Evolutionary conservation across 1,140 invertebrate species (phyloP), one percentile per base, ranked within the genome.

Genomic region (Drosophila tsacasi): DNA sequence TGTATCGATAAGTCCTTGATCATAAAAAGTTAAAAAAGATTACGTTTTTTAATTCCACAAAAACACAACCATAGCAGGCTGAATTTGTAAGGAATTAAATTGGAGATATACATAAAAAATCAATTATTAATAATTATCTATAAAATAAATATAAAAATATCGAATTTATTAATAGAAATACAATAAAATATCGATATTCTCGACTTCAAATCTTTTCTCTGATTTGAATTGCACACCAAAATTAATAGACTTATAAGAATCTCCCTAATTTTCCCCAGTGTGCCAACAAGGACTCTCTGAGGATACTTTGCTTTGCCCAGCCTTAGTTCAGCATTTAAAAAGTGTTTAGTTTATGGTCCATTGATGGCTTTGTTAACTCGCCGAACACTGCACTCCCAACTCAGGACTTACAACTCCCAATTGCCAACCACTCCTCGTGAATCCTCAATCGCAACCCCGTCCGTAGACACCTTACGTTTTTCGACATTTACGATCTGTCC

Each of bases 281-380:
- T 25, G 15, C 32, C 15, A 72, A 44, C 76, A 81, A 79, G 69
- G 42, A 50, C 57, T 47, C 60, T 39, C 49, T 37, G 37, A 39
- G 17, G 19, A 55, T 55, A 55, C 54, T 57, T 39, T 58, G 58
- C 23, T 44, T 55, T 21, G 35, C 54, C 73, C 58, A 44, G 49
- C 83, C 73, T 68, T 55, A 62, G n/a, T 44, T 59, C 66, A 58
- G 60, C 90, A 64, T 92, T 92, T 92, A 92, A 92, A 91, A 92
- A 92, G 90, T 92, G 90, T 92, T 92, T 92, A 92, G 90, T 92
- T 92, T 92, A 92, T 92, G 85, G 90, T 79, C 76, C 85, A 91
- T 92, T 92, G 90, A 92, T 92, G 90, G 90, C 90, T 92, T 92
- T 92, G 90, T 92, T 91, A 91, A 91, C 84, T 90, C 73, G 77